Percentiles rank a stretch among this genome's conserved stretches.
phyloP scores from a whole-genome alignment of 1,140 invertebrate genomes.

The Planococcus citri region DNA sequence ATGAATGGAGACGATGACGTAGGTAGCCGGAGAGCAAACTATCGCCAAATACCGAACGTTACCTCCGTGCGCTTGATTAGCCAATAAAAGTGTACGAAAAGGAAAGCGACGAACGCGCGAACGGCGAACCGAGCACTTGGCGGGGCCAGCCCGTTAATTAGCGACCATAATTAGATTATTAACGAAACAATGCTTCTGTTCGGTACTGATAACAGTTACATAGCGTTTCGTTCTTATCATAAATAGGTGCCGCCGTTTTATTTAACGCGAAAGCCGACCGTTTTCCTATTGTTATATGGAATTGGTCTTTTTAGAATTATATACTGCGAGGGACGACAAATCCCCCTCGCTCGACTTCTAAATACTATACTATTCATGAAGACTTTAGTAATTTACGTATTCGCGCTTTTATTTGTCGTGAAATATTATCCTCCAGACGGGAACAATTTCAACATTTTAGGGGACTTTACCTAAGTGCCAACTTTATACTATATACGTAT shows the following conservation, averaged over 20 bases:
- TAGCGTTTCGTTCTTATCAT: slow-evolving; percentile 11
- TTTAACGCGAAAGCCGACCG: slow-evolving; percentile 14
- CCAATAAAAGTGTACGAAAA: neutral
- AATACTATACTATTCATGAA: slow-evolving; percentile 20
- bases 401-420: slow-evolving; percentile 11
- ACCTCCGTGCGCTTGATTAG: neutral
- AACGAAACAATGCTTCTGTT: slow-evolving; percentile 13
- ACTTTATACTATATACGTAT: no score
- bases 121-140: neutral
- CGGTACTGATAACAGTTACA: slow-evolving; percentile 10
- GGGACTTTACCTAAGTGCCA: neutral
- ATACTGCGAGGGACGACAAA: neutral
- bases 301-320: slow-evolving; percentile 18
- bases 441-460: slow-evolving; percentile 15
- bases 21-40: no score
- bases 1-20: no score
- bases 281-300: slow-evolving; percentile 12
- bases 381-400: slow-evolving; percentile 14
- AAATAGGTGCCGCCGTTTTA: slow-evolving; percentile 16
- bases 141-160: neutral
- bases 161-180: slow-evolving; percentile 13
- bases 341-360: slow-evolving; percentile 8
- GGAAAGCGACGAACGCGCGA: neutral
- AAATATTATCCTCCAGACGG: slow-evolving; percentile 14
- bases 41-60: no score